Conservation (phyloP, 2,113 vertebrate species). For the Fukomys damarensis region DNA sequence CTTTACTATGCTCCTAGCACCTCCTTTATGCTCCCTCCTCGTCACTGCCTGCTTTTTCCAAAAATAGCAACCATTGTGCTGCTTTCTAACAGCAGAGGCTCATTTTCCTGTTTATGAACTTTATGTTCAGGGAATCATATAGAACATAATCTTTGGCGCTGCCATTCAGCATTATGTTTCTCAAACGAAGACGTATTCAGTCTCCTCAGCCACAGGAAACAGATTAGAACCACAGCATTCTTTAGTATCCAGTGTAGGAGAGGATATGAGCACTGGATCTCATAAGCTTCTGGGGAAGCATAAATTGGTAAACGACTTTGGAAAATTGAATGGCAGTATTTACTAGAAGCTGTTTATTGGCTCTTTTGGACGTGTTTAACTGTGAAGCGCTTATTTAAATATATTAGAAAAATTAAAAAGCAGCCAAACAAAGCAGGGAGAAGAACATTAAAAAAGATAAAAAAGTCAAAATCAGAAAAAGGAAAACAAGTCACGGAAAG, state of each 20-base stretch:
- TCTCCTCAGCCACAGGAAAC: background rate
- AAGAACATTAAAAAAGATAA: background rate
- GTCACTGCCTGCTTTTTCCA: background rate
- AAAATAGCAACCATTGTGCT: background rate
- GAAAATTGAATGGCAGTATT: background rate
- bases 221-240: background rate
- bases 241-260: background rate
- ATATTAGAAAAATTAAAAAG: background rate
- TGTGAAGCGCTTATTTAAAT: background rate
- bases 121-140: background rate
- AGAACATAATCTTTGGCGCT: background rate
- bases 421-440: background rate
- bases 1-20: background rate
- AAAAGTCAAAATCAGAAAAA: constrained; percentile 47
- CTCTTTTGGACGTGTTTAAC: background rate
- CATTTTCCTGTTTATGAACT: background rate
- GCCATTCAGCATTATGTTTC: background rate
- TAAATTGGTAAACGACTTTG: background rate
- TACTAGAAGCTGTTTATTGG: background rate
- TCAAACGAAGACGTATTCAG: background rate
- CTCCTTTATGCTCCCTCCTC: background rate
- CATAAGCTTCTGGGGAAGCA: background rate
- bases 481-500: constrained; percentile 32
- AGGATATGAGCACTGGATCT: fast-evolving
- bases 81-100: background rate